phyloP scores from a whole-genome alignment of 1,140 invertebrate genomes.

The Musca vetustissima region DNA sequence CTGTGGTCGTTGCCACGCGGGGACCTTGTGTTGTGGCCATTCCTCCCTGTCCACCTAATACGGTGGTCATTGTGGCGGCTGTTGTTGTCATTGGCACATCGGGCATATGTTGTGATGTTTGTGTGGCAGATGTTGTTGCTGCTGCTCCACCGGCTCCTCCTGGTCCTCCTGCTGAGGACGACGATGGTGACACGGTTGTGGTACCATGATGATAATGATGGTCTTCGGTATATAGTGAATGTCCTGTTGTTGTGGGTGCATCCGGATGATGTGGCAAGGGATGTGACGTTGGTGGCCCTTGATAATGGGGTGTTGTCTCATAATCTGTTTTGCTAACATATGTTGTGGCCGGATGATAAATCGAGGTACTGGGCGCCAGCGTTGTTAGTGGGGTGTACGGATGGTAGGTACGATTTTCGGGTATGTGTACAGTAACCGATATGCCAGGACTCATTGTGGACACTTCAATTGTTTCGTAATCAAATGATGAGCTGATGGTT shows the following conservation, averaged over 20 bases:
- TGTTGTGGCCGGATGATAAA: neutral
- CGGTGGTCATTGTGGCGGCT: conserved; percentile 11
- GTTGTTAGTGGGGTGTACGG: neutral
- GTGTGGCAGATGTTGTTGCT: conserved; percentile 7
- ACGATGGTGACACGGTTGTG: neutral
- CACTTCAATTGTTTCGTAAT: conserved; percentile 29
- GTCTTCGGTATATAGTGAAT: conserved; percentile 42
- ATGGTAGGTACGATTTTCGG: conserved; percentile 27
- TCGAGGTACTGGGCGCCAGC: neutral
- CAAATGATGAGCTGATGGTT: conserved; percentile 24
- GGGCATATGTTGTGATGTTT: neutral
- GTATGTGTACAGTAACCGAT: conserved; percentile 35
- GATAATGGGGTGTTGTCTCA: conserved; percentile 16
- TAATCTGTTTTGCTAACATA: neutral
- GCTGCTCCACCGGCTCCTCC: too few relatives aligned
- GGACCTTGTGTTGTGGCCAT: too few relatives aligned
- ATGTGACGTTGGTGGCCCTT: neutral
- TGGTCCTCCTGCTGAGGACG: too few relatives aligned
- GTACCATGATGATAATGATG: conserved; percentile 26
- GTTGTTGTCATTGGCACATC: conserved; percentile 29
- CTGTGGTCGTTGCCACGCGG: conserved; percentile 13
- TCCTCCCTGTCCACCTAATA: neutral
- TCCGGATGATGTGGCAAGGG: neutral
- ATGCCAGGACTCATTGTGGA: conserved; percentile 16
- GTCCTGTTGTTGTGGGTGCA: conserved; percentile 36